Evolutionary conservation across 2,888 invertebrate species (phyloP), one percentile per base, ranked within the genome.

Genomic region (Noctua comes): DNA sequence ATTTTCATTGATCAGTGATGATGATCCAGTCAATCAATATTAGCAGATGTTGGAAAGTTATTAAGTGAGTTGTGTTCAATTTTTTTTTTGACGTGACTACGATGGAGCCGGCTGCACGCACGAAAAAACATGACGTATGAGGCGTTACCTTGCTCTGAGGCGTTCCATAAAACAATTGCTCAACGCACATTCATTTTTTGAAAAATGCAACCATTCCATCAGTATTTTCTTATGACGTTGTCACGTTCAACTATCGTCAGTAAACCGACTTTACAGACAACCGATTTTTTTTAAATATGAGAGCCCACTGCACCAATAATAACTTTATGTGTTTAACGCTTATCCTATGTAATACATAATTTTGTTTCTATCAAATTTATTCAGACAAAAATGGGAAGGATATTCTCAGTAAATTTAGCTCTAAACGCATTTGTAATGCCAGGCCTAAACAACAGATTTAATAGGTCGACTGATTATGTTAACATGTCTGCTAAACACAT

Each of bases 401-500:
- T n/a, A n/a, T 62, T 62, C 0, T 31, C 21, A 31, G 21, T 4
- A 31, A 31, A n/a, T 43, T 16, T 16, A n/a, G 16, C 7, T 21
- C 31, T 27, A 21, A 64, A 36, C 21, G 36, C 24, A 65, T 65
- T 40, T 43, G n/a, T n/a, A 64, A n/a, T 65, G 13, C 24, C n/a
- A 18, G n/a, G 43, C 16, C 16, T 43, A 8, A 16, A 43, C 43
- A 24, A 8, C 24, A 36, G 31, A 36, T 64, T 43, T 18, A 43
- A 43, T 27, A 66, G n/a, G n/a, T 66, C 43, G 43, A 66, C 57
- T n/a, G 7, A 48, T 51, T 79, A 36, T 68, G n/a, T 24, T 51
- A 79, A 68, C 8, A 64, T 73, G 62, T n/a, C 74, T 81, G 80
- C 46, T 82, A 43, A 59, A 59, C 21, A 68, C 10, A 13, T 36